Evolutionary conservation across 2,888 invertebrate genomes (phyloP), one percentile per base, ranked within the genome.

Genomic region (Melieria omissa): DNA sequence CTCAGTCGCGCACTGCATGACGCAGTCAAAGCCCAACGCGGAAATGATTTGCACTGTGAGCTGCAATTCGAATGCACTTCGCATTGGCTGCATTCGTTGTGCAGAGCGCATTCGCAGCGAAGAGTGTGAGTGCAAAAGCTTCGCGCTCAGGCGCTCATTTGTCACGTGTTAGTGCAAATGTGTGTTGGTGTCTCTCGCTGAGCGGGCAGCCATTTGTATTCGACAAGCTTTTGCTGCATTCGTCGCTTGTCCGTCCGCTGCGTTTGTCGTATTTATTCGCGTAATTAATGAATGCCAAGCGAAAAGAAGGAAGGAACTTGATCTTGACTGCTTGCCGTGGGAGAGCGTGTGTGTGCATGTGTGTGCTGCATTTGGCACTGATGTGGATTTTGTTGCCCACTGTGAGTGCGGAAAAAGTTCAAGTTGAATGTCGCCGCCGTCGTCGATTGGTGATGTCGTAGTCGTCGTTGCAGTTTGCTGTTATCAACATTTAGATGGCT

Each of bases 221-320:
- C 29, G 29, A 29, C 29, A 29, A 29, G 29, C 29, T 29, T 29
- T 29, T 29, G 29, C 29, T 29, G 29, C 29, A 29, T 29, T 29
- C 29, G 29, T 3, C 29, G 29, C 29, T 29, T 29, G 29, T 29
- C 29, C 29, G 29, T 29, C 29, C 3, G 29, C 3, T 3, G 29
- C 29, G 29, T 29, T 29, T 3, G 29, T 29, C 29, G 29, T 29
- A 29, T 29, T 29, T 29, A 29, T 29, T 29, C 46, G 54, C 42
- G 52, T 60, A 42, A 47, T 41, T 42, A 52, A 29, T 54, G 64
- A 65, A 44, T n/a, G n/a, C 16, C 14, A 12, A 41, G 12, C 10
- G 14, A 57, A 70, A 65, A 62, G 78, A 79, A 82, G 82, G 81
- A 82, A 82, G 81, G 79, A 82, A 82, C 83, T 83, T 82, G 82